Evolutionary conservation across 2,888 invertebrate genomes (phyloP).

Genomic region (Drosophila mayaguana): DNA sequence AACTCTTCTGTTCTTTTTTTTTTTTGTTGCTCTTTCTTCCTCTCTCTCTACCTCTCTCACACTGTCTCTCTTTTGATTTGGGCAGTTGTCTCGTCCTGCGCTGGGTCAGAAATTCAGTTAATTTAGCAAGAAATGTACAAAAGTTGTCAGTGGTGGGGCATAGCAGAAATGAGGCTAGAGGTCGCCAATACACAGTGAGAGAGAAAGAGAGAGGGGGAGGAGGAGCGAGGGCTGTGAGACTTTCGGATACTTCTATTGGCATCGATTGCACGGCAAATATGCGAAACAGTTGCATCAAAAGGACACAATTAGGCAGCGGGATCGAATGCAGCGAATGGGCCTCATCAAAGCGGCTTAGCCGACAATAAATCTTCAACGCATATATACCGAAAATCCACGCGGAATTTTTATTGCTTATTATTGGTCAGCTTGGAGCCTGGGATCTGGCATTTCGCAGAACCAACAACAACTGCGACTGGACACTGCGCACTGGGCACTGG

Average conservation of each 20-base stretch:
- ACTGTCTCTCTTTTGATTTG: constrained; percentile 41
- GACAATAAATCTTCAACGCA: constrained; percentile 75
- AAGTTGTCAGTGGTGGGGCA: constrained; percentile 68
- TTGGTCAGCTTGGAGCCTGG: constrained; percentile 49
- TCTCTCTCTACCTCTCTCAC: too few relatives aligned
- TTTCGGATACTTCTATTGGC: constrained; percentile 40
- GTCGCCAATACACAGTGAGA: constrained; percentile 40
- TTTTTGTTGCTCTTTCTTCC: background rate
- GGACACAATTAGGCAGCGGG: constrained; percentile 69
- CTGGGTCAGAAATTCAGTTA: constrained; percentile 79
- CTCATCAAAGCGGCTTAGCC: constrained; percentile 74
- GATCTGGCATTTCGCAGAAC: constrained; percentile 50
- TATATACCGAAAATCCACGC: constrained; percentile 58
- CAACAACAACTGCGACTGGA: constrained; percentile 31
- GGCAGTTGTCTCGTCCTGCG: constrained; percentile 53
- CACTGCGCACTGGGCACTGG: constrained; percentile 5
- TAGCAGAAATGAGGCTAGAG: constrained; percentile 35
- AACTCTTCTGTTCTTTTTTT: constrained; percentile 31
- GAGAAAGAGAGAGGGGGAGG: too few relatives aligned
- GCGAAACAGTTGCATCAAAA: constrained; percentile 76
- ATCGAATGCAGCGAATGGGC: constrained; percentile 15
- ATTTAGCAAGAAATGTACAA: constrained; percentile 77
- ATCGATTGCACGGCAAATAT: constrained; percentile 57
- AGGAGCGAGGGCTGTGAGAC: constrained; percentile 13
- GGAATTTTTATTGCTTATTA: constrained; percentile 80